A percentile compares a stretch with the other conserved stretches of the same genome.
Conservation (phyloP, 1,140 invertebrate genomes). For the Drosophila cardini region DNA sequence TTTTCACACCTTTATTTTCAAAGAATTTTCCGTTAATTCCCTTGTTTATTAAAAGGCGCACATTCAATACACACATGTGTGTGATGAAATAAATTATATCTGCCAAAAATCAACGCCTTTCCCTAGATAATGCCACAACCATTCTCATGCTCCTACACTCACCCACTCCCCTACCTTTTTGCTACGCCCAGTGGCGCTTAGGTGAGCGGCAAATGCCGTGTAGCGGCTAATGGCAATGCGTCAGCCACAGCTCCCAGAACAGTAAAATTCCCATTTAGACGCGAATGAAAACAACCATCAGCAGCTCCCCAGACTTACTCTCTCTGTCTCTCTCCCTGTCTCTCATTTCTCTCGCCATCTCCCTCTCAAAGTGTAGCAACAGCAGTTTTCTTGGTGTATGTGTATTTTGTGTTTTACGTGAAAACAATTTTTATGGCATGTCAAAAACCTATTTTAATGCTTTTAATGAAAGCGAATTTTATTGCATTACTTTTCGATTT, state of each 20-base stretch:
- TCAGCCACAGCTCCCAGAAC: conserved; percentile 74
- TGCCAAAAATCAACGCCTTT: conserved; percentile 34
- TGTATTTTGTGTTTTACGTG: conserved; percentile 70
- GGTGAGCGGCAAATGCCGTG: conserved; percentile 67
- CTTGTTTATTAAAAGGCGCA: conserved; percentile 28
- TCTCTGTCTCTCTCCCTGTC: not conserved
- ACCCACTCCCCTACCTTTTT: not conserved
- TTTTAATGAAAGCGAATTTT: conserved; percentile 83
- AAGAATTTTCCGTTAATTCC: conserved; percentile 22
- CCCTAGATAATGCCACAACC: conserved; percentile 1
- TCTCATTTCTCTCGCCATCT: not conserved
- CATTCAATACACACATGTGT: not conserved
- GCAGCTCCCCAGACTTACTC: conserved; percentile 21
- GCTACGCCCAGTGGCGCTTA: conserved; percentile 64
- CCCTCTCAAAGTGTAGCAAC: conserved; percentile 57
- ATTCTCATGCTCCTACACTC: not conserved
- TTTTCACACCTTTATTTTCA: not conserved
- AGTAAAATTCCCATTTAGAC: conserved; percentile 81
- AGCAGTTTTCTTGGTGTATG: conserved; percentile 59
- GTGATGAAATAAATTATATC: conserved; percentile 35
- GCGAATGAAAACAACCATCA: conserved; percentile 54
- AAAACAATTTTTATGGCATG: conserved; percentile 82
- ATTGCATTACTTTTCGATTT: conserved; percentile 83
- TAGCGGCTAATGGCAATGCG: conserved; percentile 73
- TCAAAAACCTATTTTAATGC: conserved; percentile 83